Percentiles rank a stretch among this genome's conserved stretches.
Evolutionary conservation across 2,113 vertebrate species (phyloP).

Genomic region (Lepisosteus oculatus): DNA sequence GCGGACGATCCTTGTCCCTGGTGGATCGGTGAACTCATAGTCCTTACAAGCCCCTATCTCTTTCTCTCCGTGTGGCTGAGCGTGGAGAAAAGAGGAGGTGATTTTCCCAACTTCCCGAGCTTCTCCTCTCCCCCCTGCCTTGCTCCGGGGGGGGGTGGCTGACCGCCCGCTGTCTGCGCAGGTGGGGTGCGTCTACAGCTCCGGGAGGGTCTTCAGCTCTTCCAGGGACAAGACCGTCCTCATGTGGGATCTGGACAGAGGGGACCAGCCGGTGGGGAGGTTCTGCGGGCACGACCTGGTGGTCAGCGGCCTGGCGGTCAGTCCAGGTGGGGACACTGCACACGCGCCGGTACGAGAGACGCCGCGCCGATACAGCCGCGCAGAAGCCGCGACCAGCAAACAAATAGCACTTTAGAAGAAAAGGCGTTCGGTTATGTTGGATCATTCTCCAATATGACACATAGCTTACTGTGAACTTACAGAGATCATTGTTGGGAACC

Average conservation of each 20-base stretch:
- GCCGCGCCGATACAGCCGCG: too few species aligned
- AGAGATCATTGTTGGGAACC: too few species aligned
- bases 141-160: background rate
- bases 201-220: conserved; percentile 84
- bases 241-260: conserved; percentile 83
- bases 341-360: background rate
- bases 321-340: conserved; percentile 67
- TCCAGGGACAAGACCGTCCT: conserved; percentile 83
- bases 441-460: too few species aligned
- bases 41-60: background rate
- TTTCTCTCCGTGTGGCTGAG: background rate
- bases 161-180: conserved; percentile 35
- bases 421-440: too few species aligned
- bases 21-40: background rate
- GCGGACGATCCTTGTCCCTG: background rate
- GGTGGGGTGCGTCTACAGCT: conserved; percentile 72
- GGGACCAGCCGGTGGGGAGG: conserved; percentile 67
- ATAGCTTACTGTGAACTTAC: too few species aligned
- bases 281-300: conserved; percentile 85
- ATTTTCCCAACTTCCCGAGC: conserved; percentile 7
- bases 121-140: background rate
- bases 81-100: background rate
- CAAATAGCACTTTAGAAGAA: too few species aligned
- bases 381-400: too few species aligned
- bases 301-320: conserved; percentile 86